These are phyloP conservation scores for Garra rufa DNA, from an alignment of 2,113 vertebrate genomes.

Conservation along the genomic window DNA sequence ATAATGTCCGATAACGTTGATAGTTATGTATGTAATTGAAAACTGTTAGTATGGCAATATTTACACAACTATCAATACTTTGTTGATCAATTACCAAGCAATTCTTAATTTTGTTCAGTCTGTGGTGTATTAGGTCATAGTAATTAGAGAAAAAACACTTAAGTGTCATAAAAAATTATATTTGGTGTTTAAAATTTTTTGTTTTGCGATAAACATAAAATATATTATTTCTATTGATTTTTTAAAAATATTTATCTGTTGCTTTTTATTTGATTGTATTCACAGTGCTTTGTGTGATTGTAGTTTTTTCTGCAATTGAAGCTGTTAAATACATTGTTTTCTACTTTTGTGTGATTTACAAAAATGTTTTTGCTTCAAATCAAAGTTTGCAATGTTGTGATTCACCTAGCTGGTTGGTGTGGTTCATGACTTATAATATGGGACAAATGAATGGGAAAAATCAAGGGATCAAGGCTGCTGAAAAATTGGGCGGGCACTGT, in stretches of 20 bases:
- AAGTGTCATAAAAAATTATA: too few relatives aligned
- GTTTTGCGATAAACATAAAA: neutral
- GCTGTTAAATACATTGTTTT: neutral
- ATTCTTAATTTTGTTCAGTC: too few relatives aligned
- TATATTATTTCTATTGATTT: neutral
- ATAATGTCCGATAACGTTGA: too few relatives aligned
- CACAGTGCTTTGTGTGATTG: neutral
- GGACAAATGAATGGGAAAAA: neutral
- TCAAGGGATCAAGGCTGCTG: neutral
- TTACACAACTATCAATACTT: too few relatives aligned
- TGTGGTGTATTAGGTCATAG: too few relatives aligned
- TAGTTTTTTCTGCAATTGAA: neutral
- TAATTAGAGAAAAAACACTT: too few relatives aligned
- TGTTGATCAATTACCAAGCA: too few relatives aligned
- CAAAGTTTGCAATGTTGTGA: neutral
- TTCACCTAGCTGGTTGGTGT: constrained; percentile 1
- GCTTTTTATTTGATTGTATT: neutral
- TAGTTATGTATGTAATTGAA: too few relatives aligned
- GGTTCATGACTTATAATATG: neutral
- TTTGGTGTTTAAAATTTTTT: too few relatives aligned
- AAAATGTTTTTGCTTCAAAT: neutral
- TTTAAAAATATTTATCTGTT: neutral
- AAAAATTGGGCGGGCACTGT: neutral
- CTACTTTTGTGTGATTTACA: neutral
- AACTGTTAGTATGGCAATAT: too few relatives aligned